These are phyloP conservation scores for Trichosurus vulpecula DNA, from an alignment of 2,797 vertebrate genomes.

Conservation along the genomic window DNA sequence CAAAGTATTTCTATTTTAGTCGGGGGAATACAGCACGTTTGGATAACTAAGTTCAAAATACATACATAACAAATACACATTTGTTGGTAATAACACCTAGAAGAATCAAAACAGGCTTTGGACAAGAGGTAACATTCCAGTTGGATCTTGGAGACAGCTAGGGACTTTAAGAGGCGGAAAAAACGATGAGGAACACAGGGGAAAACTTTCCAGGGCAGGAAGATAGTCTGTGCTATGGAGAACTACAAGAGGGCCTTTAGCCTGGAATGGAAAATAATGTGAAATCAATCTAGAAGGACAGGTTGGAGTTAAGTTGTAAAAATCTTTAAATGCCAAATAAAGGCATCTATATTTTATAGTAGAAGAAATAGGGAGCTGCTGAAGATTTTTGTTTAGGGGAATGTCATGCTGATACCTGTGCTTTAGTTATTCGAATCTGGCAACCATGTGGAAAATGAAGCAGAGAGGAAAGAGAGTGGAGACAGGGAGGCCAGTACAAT, in stretches of 20 bases:
- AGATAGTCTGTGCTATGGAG: not conserved
- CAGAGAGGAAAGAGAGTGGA: not conserved
- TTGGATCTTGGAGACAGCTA: not conserved
- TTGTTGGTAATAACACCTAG: not conserved
- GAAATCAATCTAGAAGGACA: not conserved
- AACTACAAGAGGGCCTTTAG: not conserved
- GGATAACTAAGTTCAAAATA: not conserved
- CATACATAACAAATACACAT: not conserved
- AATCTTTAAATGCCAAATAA: not conserved
- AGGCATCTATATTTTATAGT: not conserved
- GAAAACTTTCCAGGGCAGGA: not conserved
- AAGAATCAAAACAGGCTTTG: not conserved
- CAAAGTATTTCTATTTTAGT: not conserved
- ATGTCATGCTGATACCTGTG: not conserved
- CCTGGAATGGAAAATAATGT: not conserved
- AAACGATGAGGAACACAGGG: not conserved
- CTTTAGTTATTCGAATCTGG: not conserved
- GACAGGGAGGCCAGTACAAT: not conserved
- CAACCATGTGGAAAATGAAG: not conserved
- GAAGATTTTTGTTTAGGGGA: not conserved
- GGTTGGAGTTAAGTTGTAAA: not conserved
- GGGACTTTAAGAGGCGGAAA: not conserved
- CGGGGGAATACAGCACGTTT: not conserved
- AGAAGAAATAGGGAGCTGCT: not conserved
- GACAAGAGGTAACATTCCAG: not conserved